A percentile compares a stretch with the other conserved stretches of the same genome.
Evolutionary conservation across 2,113 vertebrate genomes (phyloP).

Genomic region (Panurus biarmicus): DNA sequence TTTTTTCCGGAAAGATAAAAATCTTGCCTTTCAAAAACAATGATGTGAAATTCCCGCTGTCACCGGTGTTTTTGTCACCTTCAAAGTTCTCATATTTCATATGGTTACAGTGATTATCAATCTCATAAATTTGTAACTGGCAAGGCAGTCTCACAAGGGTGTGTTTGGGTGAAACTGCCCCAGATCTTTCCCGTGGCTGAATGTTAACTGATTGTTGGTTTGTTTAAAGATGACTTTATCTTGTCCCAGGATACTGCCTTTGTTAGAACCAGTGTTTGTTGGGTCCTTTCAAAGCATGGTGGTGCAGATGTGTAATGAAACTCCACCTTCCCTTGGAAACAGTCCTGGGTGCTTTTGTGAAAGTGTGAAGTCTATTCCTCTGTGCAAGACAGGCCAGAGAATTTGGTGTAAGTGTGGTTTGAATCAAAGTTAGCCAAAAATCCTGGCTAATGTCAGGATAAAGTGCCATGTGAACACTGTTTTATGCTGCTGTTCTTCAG

Average conservation of each 20-base stretch:
- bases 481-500: neutral
- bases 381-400: neutral
- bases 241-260: neutral
- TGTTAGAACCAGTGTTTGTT: neutral
- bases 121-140: neutral
- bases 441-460: neutral
- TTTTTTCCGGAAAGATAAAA: slow-evolving; percentile 6
- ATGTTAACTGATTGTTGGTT: neutral
- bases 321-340: neutral
- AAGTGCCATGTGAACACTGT: neutral
- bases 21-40: neutral
- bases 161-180: neutral
- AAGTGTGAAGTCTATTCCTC: neutral
- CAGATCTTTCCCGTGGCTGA: neutral
- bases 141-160: neutral
- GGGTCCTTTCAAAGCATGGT: neutral
- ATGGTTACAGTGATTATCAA: neutral
- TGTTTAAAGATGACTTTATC: neutral
- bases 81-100: neutral
- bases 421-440: neutral
- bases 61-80: neutral
- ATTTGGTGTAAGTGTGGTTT: neutral
- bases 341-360: neutral
- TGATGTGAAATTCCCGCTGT: slow-evolving; percentile 9
- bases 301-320: neutral